Evolutionary conservation across 2,797 vertebrate genomes (phyloP).

Genomic region (Acestrorhynchus altus): DNA sequence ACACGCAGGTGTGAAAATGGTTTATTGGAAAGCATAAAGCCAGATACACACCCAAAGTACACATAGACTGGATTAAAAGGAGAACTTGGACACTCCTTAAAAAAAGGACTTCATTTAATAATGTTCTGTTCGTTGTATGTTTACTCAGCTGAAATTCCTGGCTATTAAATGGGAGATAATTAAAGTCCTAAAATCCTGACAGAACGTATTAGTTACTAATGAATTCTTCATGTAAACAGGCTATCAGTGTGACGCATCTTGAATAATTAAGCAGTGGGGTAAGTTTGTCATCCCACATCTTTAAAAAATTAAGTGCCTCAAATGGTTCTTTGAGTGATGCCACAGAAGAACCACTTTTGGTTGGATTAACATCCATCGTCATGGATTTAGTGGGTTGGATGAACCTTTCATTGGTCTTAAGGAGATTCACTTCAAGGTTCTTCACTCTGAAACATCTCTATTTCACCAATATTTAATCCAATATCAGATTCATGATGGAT

Average conservation of each 20-base stretch:
- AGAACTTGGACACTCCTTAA: background rate
- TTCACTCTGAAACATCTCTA: too few relatives aligned
- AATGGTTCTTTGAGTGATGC: too few relatives aligned
- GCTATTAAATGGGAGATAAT: background rate
- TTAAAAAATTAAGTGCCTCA: too few relatives aligned
- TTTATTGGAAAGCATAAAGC: background rate
- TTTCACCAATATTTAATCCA: too few relatives aligned
- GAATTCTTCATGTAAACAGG: constrained; percentile 8
- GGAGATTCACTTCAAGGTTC: too few relatives aligned
- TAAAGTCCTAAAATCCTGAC: background rate
- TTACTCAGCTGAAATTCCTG: background rate
- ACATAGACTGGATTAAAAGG: background rate
- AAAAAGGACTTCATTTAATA: background rate
- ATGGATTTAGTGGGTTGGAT: too few relatives aligned
- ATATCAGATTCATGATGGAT: too few relatives aligned
- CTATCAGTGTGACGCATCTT: background rate
- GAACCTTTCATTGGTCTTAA: too few relatives aligned
- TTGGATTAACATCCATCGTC: too few relatives aligned
- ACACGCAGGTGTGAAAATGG: constrained; percentile 15
- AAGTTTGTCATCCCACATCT: constrained; percentile 6
- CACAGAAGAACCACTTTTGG: too few relatives aligned
- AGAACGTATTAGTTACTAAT: background rate
- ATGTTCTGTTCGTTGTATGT: background rate
- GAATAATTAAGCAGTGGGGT: constrained; percentile 24
- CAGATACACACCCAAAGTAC: background rate